Conservation (phyloP, 1,140 invertebrate genomes). For the Phymastichus coffea region DNA sequence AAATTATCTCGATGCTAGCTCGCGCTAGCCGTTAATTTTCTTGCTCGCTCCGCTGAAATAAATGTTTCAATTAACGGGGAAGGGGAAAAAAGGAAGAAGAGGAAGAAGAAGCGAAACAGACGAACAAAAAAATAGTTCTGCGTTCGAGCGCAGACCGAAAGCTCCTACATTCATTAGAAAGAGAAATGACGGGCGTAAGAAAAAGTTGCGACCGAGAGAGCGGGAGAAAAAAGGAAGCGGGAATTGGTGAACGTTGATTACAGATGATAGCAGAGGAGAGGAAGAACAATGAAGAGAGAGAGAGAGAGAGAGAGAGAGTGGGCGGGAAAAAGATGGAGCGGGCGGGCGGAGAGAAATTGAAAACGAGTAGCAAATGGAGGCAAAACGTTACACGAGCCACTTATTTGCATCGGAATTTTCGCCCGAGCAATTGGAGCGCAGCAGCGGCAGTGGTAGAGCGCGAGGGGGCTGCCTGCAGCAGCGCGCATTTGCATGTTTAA, state of each 20-base stretch:
- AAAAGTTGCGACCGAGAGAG: not conserved
- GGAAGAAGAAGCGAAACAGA: too few relatives aligned
- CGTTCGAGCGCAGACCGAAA: too few relatives aligned
- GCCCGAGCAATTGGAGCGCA: not conserved
- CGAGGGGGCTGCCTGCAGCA: not conserved
- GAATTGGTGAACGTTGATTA: constrained; percentile 7
- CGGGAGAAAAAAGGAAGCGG: not conserved
- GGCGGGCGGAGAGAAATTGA: not conserved
- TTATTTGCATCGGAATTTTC: constrained; percentile 27
- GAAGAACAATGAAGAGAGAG: not conserved
- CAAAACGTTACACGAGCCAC: not conserved
- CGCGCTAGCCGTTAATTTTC: not conserved
- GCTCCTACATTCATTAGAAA: not conserved
- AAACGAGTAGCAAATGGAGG: constrained; percentile 2
- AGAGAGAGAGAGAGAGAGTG: not conserved
- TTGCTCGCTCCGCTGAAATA: not conserved
- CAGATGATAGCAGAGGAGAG: constrained; percentile 2
- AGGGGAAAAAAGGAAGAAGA: not conserved
- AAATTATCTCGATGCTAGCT: not conserved
- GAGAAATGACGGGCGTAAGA: not conserved
- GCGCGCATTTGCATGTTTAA: constrained; percentile 43
- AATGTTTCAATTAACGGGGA: not conserved
- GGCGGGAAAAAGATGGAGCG: not conserved
- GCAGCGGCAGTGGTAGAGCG: too few relatives aligned
- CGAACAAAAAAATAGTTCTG: too few relatives aligned